Conservation (phyloP, 2,888 invertebrate genomes). For the Polydesmus complanatus region DNA sequence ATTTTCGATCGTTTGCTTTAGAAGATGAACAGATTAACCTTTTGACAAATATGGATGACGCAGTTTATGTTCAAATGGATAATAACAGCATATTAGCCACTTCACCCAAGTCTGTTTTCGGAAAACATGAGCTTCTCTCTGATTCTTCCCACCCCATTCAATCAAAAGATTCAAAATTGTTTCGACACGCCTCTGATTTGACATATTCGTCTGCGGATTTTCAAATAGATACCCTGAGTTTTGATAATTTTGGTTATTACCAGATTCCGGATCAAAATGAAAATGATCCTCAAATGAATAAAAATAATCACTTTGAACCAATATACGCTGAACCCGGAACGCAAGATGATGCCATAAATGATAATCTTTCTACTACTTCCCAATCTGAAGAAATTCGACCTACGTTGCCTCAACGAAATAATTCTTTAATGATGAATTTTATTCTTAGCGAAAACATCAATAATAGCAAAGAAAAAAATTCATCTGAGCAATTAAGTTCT, state of each 20-base stretch:
- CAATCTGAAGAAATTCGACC: neutral
- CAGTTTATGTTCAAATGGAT: conserved; percentile 19
- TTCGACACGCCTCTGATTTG: no score
- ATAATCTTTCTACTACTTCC: neutral
- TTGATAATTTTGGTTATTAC: conserved; percentile 12
- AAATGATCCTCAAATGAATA: neutral
- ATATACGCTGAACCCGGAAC: conserved; percentile 17
- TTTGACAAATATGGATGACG: conserved; percentile 12
- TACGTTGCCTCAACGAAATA: conserved; percentile 9
- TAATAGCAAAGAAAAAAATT: no score
- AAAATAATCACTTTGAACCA: conserved; percentile 12
- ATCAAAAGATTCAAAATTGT: no score
- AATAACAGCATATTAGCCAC: neutral
- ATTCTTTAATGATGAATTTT: neutral
- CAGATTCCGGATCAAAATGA: conserved; percentile 3
- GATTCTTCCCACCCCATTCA: neutral
- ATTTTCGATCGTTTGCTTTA: neutral
- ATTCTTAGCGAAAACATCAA: neutral
- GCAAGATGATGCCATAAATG: neutral
- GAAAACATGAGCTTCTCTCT: neutral
- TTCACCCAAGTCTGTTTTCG: neutral
- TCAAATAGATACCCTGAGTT: neutral
- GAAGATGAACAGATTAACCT: neutral
- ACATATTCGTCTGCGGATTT: neutral
- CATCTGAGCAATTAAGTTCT: neutral